phyloP scores from a whole-genome alignment of 2,113 vertebrate genomes.

The Catharus fuscescens region DNA sequence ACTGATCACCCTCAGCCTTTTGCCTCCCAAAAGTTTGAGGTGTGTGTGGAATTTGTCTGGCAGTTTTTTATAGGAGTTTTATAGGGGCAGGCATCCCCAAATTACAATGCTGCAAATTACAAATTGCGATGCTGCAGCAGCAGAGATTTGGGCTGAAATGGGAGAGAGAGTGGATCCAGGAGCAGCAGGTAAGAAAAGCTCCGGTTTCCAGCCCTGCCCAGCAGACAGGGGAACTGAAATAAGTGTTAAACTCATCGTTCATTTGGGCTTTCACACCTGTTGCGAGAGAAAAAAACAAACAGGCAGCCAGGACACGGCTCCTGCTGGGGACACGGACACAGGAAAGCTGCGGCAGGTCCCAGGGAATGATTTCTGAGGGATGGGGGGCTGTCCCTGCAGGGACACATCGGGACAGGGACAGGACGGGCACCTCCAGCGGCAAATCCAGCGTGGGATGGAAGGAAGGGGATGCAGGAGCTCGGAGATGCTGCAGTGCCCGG shows the following conservation, averaged over 20 bases:
- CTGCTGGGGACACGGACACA: not conserved
- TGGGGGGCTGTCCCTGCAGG: not conserved
- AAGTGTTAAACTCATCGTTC: fast-evolving
- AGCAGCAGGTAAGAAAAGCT: not conserved
- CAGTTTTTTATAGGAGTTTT: not conserved
- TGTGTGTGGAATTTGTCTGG: not conserved
- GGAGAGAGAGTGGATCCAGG: not conserved
- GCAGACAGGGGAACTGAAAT: not conserved
- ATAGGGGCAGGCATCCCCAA: not conserved
- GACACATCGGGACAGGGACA: not conserved
- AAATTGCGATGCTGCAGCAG: not conserved
- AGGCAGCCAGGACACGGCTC: not conserved
- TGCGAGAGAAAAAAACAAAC: not conserved
- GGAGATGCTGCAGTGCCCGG: not conserved
- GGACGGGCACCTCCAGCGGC: not conserved
- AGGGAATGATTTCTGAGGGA: not conserved
- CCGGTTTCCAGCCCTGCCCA: not conserved
- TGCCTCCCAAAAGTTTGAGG: not conserved
- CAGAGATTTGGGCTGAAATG: not conserved
- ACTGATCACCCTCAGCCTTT: fast-evolving
- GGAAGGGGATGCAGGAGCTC: not conserved
- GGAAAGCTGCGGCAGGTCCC: not conserved
- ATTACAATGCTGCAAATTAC: too few relatives aligned
- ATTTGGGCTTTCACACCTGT: not conserved
- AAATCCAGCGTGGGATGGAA: not conserved